Conservation (phyloP, 53 echinoderm and acorn worm genomes). For the Zoroaster sp. region DNA sequence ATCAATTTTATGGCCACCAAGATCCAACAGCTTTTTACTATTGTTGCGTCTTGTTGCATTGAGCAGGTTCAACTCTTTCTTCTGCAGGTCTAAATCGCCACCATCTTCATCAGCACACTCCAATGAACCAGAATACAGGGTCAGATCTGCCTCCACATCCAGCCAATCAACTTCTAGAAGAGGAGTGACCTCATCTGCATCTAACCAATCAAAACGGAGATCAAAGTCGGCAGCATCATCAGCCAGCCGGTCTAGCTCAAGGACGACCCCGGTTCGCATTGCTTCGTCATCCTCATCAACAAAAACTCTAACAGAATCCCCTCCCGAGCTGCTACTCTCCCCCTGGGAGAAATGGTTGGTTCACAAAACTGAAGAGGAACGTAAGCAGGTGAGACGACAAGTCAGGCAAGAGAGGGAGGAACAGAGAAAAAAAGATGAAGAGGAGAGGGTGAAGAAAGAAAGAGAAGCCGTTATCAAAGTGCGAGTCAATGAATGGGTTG, state of each 20-base stretch:
- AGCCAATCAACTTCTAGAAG: slow-evolving; percentile 38
- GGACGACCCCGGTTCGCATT: slow-evolving; percentile 7
- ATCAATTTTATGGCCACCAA: too few species aligned
- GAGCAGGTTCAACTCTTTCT: background rate
- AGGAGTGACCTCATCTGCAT: background rate
- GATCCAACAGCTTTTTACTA: background rate
- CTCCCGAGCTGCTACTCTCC: slow-evolving; percentile 30
- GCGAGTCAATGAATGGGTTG: slow-evolving; percentile 54
- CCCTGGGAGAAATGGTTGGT: slow-evolving; percentile 82
- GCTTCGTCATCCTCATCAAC: slow-evolving; percentile 33
- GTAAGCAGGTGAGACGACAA: slow-evolving; percentile 45
- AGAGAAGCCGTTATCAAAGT: slow-evolving; percentile 41
- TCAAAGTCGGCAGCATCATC: slow-evolving; percentile 23
- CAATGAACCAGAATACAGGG: background rate
- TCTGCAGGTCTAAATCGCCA: slow-evolving; percentile 27
- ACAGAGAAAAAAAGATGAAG: slow-evolving; percentile 47
- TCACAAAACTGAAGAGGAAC: slow-evolving; percentile 67
- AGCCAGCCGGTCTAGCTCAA: slow-evolving; percentile 20
- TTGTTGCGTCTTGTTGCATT: background rate
- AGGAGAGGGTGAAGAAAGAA: slow-evolving; percentile 58
- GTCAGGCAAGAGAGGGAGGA: slow-evolving; percentile 56
- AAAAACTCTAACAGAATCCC: slow-evolving; percentile 2
- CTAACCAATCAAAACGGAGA: slow-evolving; percentile 21
- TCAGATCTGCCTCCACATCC: slow-evolving; percentile 15
- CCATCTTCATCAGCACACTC: slow-evolving; percentile 16